A percentile compares a stretch with the other conserved stretches of the same genome.
phyloP scores from a whole-genome alignment of 2,797 vertebrate genomes.

The Esox masquinongy region DNA sequence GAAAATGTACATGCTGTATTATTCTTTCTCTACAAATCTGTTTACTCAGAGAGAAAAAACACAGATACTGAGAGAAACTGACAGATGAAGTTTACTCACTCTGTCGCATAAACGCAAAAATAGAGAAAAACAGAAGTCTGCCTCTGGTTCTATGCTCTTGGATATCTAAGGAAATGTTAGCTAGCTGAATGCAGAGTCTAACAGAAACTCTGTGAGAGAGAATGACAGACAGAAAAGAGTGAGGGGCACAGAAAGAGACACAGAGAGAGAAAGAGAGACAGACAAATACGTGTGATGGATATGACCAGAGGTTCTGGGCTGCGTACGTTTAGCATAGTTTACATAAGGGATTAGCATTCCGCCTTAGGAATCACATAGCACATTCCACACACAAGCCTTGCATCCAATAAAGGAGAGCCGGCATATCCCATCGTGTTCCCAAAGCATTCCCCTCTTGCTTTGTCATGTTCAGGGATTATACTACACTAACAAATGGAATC shows the following conservation, averaged over 20 bases:
- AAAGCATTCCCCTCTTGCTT: neutral
- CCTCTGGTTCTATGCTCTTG: neutral
- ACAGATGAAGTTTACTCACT: too few relatives aligned
- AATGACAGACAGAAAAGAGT: neutral
- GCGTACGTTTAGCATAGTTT: constrained; percentile 17
- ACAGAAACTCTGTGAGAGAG: neutral
- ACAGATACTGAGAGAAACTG: neutral
- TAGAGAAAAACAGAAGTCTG: neutral
- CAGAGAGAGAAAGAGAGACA: too few relatives aligned
- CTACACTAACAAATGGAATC: neutral
- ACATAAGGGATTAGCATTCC: constrained; percentile 19
- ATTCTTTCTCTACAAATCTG: neutral
- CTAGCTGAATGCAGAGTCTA: neutral
- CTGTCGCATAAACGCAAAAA: too few relatives aligned
- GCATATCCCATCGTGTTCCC: neutral
- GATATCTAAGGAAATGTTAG: neutral
- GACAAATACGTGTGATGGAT: neutral
- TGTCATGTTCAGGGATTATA: neutral
- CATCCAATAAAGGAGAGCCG: neutral
- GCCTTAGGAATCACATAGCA: neutral
- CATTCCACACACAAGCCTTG: neutral
- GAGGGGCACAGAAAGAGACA: too few relatives aligned
- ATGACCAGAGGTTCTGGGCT: neutral
- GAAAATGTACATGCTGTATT: neutral
- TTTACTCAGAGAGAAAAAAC: neutral